A percentile compares a stretch with the other conserved stretches of the same genome.
Conservation (phyloP, 2,113 vertebrate genomes). For the Heterochromis multidens region DNA sequence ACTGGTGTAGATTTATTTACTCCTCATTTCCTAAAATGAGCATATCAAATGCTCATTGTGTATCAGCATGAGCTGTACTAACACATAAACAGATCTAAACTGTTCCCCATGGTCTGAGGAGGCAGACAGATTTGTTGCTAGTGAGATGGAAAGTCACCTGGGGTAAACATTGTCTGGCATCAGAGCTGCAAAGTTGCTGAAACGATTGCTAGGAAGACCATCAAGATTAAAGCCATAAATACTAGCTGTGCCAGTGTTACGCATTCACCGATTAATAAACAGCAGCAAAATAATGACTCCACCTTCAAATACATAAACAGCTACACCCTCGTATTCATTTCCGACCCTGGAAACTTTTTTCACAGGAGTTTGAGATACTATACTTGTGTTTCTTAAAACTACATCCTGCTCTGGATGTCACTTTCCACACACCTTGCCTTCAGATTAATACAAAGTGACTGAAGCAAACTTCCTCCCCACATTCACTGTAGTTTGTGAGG, state of each 20-base stretch:
- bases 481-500: conserved; percentile 4
- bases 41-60: neutral
- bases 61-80: neutral
- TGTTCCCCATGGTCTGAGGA: neutral
- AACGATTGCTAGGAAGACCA: neutral
- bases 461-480: neutral
- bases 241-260: neutral
- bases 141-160: neutral
- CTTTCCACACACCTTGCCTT: neutral
- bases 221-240: conserved; percentile 4
- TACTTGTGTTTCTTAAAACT: neutral
- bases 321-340: neutral
- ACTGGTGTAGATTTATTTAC: neutral
- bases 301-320: neutral
- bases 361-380: neutral
- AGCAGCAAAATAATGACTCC: neutral
- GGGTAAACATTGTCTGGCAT: neutral
- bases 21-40: neutral
- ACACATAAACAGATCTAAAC: conserved; percentile 1
- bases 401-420: neutral
- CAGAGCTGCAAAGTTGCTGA: neutral
- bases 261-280: conserved; percentile 5
- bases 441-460: neutral
- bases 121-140: neutral
- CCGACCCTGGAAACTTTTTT: neutral